These are phyloP conservation scores for Apis laboriosa DNA, from an alignment of 1,140 invertebrate genomes.

Conservation along the genomic window DNA sequence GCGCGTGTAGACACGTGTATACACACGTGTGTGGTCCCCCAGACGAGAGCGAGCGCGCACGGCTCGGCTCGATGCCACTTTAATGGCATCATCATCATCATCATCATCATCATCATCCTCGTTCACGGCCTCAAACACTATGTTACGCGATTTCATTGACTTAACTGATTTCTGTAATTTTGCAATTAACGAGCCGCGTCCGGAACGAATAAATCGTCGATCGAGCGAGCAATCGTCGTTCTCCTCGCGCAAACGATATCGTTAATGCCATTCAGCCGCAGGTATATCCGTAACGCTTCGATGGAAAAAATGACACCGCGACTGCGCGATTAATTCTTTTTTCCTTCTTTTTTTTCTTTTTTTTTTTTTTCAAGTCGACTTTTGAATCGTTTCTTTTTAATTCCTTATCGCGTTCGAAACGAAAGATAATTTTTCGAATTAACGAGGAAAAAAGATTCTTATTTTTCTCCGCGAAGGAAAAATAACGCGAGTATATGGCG, in stretches of 20 bases:
- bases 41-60: background rate
- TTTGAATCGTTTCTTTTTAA: background rate
- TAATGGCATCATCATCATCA: constrained; percentile 71
- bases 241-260: constrained; percentile 34
- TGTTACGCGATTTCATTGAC: constrained; percentile 51
- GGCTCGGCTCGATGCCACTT: constrained; percentile 57
- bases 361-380: background rate
- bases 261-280: constrained; percentile 20
- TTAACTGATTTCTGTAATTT: constrained; percentile 42
- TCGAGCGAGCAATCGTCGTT: constrained; percentile 5
- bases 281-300: background rate
- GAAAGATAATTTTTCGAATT: too few relatives aligned
- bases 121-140: constrained; percentile 45
- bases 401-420: too few relatives aligned
- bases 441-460: too few relatives aligned
- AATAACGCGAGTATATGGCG: too few relatives aligned
- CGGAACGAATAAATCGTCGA: constrained; percentile 47
- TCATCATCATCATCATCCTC: constrained; percentile 63
- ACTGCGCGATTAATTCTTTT: background rate
- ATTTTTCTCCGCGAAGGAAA: too few relatives aligned
- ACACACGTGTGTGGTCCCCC: constrained; percentile 2
- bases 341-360: background rate
- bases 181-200: constrained; percentile 34
- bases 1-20: constrained; percentile 21
- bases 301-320: background rate